Base-by-base conservation (phyloP, 2,888 invertebrate species). In the Drosophila buzzatii region DNA sequence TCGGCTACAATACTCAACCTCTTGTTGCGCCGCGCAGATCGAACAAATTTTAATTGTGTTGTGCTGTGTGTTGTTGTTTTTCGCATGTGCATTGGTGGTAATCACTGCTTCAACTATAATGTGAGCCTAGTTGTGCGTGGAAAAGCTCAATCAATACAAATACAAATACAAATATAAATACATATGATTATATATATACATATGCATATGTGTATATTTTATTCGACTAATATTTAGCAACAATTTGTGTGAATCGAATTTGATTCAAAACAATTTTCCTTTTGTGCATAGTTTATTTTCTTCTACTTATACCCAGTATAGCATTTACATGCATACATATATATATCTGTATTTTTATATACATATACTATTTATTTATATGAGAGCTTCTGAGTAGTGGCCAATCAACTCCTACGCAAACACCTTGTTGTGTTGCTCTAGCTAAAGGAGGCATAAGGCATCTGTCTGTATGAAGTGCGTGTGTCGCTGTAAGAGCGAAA, bases 1-100 rank as follows among this genome's bases (percentile, higher is more conserved):
- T 53, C 31, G 44, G 27, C 58, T 59, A 62, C 58, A 53, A 66
- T 37, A 62, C 65, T 52, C 77, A 77, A 77, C 77, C 79, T 77
- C 77, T 77, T 79, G 76, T 77, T 77, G 79, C 77, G 66, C 75
- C 74, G 77, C 75, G 77, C 77, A 77, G 53, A 70, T 74, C 70
- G 62, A 58, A 73, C 18, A 66, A 65, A 49, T 47, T 63, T 41
- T 73, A 73, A 66, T 59, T 79, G 37, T 73, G 68, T 72, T 72
- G 68, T 37, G 35, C 35, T 35, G 12, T 35, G 37, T 37, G 37
- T 3, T 35, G 35, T 35, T 14, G 35, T 14, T 35, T 63, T 41
- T 57, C 45, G 45, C 45, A 37, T 37, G 73, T 62, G 68, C 65
- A 70, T 67, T 70, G 65, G 63, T 68, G 60, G 65, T 53, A 61